phyloP scores from a whole-genome alignment of 2,113 vertebrate species.

The Neogale vison region DNA sequence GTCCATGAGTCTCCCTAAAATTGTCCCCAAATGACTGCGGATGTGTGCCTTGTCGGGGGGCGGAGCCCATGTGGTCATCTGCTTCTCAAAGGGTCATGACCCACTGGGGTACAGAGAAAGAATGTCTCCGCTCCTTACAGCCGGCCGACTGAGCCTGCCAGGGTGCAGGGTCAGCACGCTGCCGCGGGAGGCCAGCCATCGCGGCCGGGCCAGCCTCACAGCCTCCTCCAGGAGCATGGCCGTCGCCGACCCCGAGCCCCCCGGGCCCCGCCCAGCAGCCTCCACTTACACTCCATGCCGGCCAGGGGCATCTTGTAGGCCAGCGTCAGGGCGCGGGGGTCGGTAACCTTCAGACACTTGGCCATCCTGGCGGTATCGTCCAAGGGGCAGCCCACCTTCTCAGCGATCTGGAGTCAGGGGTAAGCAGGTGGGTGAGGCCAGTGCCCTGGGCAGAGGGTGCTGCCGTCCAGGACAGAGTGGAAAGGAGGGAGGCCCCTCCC shows the following conservation, averaged over 20 bases:
- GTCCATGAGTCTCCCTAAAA: not conserved
- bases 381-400: conserved; percentile 88
- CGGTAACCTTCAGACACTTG: conserved; percentile 86
- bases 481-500: not conserved
- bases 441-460: accelerated
- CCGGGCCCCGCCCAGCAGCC: accelerated
- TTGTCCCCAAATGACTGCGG: accelerated
- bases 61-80: not conserved
- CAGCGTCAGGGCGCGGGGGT: conserved; percentile 86
- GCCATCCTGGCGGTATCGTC: conserved; percentile 81
- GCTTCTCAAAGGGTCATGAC: not conserved
- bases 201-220: too few species aligned
- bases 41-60: accelerated
- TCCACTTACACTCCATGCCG: conserved; percentile 82
- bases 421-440: not conserved
- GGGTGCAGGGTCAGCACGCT: accelerated
- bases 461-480: not conserved
- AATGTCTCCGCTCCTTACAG: too few species aligned
- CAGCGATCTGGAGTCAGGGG: conserved; percentile 84
- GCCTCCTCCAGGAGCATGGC: too few species aligned
- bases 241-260: accelerated
- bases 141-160: not conserved
- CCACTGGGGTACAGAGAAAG: not conserved
- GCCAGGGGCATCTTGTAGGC: conserved; percentile 83
- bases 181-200: accelerated